A percentile compares a stretch with the other conserved stretches of the same genome.
Conservation (phyloP, 2,888 invertebrate genomes). For the Fragum fragum region DNA sequence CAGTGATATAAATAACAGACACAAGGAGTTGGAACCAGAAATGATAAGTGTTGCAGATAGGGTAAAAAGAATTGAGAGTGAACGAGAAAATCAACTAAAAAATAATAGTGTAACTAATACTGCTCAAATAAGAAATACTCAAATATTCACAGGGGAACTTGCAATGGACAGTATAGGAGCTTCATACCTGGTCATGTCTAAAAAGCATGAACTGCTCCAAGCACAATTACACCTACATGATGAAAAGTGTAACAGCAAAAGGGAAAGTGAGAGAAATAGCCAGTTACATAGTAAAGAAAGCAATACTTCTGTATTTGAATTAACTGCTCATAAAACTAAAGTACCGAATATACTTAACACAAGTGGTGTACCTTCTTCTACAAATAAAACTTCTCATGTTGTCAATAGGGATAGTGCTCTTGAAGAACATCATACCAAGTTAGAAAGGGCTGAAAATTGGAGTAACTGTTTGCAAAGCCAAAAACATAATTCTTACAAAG, state of each 20-base stretch:
- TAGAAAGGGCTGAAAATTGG: neutral
- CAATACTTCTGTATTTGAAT: constrained; percentile 17
- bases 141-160: neutral
- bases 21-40: neutral
- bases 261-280: neutral
- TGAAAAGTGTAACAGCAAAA: neutral
- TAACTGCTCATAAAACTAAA: constrained; percentile 1
- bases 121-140: constrained; percentile 9
- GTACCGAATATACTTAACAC: neutral
- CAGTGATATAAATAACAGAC: neutral
- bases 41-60: constrained; percentile 8
- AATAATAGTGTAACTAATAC: neutral
- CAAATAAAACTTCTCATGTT: neutral
- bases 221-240: neutral
- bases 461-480: neutral
- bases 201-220: constrained; percentile 15
- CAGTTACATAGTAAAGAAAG: constrained; percentile 3
- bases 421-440: neutral
- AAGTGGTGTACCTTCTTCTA: neutral
- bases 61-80: constrained; percentile 22
- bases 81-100: constrained; percentile 4
- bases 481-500: too few species aligned
- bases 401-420: neutral
- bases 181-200: constrained; percentile 12
- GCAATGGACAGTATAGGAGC: constrained; percentile 25